Evolutionary conservation across 2,113 vertebrate species (phyloP), one percentile per base, ranked within the genome.

Genomic region (Protobothrops flavoviridis): DNA sequence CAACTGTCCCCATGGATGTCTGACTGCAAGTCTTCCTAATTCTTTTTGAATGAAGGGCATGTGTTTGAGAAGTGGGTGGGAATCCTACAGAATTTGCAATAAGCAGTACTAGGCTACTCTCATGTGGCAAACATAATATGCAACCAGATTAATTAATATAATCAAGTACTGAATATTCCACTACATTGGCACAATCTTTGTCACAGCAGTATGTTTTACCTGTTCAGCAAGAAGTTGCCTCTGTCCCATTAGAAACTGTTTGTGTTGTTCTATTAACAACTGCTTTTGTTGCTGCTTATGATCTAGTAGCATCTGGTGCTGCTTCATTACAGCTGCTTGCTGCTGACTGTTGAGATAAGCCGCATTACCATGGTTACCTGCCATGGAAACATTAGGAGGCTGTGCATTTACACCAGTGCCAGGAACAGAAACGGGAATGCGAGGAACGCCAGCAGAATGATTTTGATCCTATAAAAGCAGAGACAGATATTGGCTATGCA

Each of bases 191-290:
- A 43, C 74, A 81, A 43, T 15, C 39, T 94, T 88, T 88, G 7
- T 91, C 45, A 89, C n/a, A 55, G 43, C 59, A 57, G 48, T 11
- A 11, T 8, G 29, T 29, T 93, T 94, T 95, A 99, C 99, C 99
- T 99, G 99, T 90, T 99, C 99, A 1, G 97, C 99, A 96, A 99
- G 97, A 26, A 99, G 97, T 56, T 99, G 98, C 61, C 99, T 98
- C 48, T 99, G 98, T 39, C 97, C 97, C 95, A 97, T 94, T 0
- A 98, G 97, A 96, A 99, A 98, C 56, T 99, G 98, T 85, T 98
- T 98, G 93, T 98, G 98, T 21, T 98, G 97, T 91, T 98, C 97
- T 94, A 97, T 96, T 74, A 98, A 96, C 89, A 98, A 95, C 81
- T 98, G 98, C 93, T 98, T 97, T 26, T 97, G 97, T 17, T 98